Evolutionary conservation across 2,113 vertebrate genomes (phyloP).

Genomic region (Centropristis striata): DNA sequence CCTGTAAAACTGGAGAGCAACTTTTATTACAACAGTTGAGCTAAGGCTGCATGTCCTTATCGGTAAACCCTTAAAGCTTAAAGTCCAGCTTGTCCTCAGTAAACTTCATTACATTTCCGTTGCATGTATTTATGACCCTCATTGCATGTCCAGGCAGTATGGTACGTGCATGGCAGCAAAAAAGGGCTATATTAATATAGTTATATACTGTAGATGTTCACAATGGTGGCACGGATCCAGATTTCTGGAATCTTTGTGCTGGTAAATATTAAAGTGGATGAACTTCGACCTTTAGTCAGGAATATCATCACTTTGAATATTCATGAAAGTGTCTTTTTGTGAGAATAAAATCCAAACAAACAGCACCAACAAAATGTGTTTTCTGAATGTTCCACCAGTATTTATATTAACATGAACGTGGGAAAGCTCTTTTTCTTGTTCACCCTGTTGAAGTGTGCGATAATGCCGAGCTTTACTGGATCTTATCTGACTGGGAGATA

Average conservation of each 20-base stretch:
- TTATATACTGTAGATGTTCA: background rate
- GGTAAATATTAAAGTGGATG: background rate
- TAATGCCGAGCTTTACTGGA: background rate
- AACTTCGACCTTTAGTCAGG: background rate
- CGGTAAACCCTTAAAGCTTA: constrained; percentile 38
- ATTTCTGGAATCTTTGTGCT: background rate
- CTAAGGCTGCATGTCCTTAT: constrained; percentile 46
- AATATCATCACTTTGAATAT: background rate
- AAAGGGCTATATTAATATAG: background rate
- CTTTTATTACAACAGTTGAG: constrained; percentile 47
- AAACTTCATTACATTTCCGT: constrained; percentile 29
- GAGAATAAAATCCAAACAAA: background rate
- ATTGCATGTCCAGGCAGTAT: background rate
- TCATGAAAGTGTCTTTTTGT: background rate
- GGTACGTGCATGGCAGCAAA: no score
- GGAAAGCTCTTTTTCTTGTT: background rate
- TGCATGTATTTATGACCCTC: constrained; percentile 37
- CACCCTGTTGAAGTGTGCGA: background rate
- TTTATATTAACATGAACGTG: background rate
- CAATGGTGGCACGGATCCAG: background rate
- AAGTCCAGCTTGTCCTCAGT: constrained; percentile 74
- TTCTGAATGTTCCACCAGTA: background rate
- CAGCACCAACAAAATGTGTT: background rate
- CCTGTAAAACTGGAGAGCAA: background rate
- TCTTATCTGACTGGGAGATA: constrained; percentile 14